A percentile compares a stretch with the other conserved stretches of the same genome.
Conservation (phyloP, 2,888 invertebrate species). For the Heterodera filipjevi region DNA sequence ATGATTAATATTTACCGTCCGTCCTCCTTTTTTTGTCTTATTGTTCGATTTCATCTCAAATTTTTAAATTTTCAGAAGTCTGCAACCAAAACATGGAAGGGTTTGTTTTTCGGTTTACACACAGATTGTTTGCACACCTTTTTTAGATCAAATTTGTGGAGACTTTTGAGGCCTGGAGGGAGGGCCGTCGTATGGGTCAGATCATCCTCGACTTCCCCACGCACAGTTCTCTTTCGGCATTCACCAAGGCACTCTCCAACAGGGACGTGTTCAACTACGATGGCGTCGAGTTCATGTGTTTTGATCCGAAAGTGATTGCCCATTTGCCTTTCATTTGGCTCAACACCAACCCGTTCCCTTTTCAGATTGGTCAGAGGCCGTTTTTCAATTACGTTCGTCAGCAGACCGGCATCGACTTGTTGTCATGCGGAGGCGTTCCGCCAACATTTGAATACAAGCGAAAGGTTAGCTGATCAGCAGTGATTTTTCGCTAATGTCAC, state of each 20-base stretch:
- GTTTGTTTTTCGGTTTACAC: background rate
- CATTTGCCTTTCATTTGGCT: background rate
- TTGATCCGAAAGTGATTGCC: conserved; percentile 1
- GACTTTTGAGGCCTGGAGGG: conserved; percentile 2
- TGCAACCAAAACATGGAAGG: conserved; percentile 4
- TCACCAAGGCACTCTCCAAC: background rate
- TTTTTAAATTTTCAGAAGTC: background rate
- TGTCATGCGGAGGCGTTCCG: background rate
- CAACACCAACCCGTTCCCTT: background rate
- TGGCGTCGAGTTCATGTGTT: conserved; percentile 1
- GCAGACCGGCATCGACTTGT: conserved; percentile 1
- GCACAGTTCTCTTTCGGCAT: background rate
- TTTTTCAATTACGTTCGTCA: background rate
- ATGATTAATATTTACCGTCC: no score
- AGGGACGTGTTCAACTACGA: background rate
- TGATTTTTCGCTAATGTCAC: no score
- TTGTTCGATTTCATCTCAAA: background rate
- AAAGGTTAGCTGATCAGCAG: background rate
- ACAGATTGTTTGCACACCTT: background rate
- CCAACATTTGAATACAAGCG: conserved; percentile 4
- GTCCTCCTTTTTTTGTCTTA: background rate
- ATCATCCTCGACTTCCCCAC: conserved; percentile 1
- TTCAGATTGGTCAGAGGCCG: background rate
- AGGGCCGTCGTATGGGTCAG: background rate
- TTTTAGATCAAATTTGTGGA: conserved; percentile 12